Evolutionary conservation across 1,140 invertebrate genomes (phyloP), one percentile per base, ranked within the genome.

Genomic region (Maniola jurtina): DNA sequence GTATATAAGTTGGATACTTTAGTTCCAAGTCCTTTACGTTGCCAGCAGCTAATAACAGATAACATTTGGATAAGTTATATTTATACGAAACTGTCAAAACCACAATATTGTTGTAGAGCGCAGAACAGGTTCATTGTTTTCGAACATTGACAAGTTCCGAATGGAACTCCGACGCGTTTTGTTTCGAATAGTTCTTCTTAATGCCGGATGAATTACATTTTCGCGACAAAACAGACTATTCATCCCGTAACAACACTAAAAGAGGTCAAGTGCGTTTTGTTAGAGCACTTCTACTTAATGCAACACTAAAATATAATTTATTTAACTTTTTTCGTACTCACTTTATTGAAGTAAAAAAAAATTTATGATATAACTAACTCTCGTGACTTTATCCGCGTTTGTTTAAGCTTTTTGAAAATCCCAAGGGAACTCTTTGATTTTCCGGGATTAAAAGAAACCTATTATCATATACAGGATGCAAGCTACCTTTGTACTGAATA

Each of bases 81-180:
- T 70, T 72, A 63, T 65, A 66, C 61, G 56, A 64, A 70, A 68
- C 60, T 65, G 64, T 70, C 65, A 72, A 71, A 64, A 66, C 33
- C 55, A 67, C 72, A n/a, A n/a, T n/a, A 70, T 65, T 67, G 63
- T 64, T 14, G 40, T 13, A 36, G 35, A 56, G 14, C 52, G 33
- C 40, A 54, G 61, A 63, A 57, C 62, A 38, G 40, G 62, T 45
- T 57, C 34, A 47, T 66, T 63, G 64, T 62, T 56, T 52, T 10
- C 63, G 40, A 61, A 62, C 52, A 70, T 66, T 62, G 68, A 65
- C 52, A 66, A 66, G 35, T 65, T 59, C 64, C 35, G 47, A 70
- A 70, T 54, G 36, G 50, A 40, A 25, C 47, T 61, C 14, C 55
- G 55, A 62, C 60, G 35, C 38, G 45, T 70, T 70, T 59, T 66